Evolutionary conservation across 1,140 invertebrate species (phyloP).

Genomic region (Amphibalanus amphitrite): DNA sequence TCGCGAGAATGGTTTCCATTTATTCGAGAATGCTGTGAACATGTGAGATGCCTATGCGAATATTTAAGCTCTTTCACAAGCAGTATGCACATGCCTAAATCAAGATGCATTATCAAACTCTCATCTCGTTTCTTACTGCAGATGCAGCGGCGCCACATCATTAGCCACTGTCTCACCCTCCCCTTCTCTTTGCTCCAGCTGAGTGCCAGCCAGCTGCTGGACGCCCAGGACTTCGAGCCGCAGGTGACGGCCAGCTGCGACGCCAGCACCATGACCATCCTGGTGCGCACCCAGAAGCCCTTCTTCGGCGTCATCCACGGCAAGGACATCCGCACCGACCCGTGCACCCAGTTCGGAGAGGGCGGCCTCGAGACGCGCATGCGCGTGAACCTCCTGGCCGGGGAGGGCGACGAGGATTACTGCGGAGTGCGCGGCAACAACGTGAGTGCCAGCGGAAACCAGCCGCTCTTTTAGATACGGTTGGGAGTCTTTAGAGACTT

Average conservation of each 20-base stretch:
- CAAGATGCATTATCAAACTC: no score
- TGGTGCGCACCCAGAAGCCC: constrained; percentile 52
- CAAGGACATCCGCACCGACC: not conserved
- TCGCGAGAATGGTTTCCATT: no score
- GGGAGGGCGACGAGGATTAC: constrained; percentile 18
- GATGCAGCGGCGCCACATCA: no score
- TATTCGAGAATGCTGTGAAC: no score
- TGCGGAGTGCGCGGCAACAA: constrained; percentile 18
- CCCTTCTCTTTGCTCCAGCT: not conserved
- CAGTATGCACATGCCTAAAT: no score
- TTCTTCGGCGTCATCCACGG: constrained; percentile 28
- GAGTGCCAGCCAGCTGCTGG: constrained; percentile 23
- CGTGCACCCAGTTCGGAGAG: not conserved
- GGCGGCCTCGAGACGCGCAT: constrained; percentile 8
- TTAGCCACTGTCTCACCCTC: no score
- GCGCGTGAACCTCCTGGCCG: constrained; percentile 17
- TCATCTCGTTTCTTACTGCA: no score
- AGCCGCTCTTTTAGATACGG: no score
- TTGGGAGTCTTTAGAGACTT: no score
- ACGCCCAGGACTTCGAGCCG: constrained; percentile 52
- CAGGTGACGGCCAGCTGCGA: constrained; percentile 71
- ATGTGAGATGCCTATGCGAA: no score
- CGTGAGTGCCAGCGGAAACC: not conserved
- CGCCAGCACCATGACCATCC: constrained; percentile 66
- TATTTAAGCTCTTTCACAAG: no score